Evolutionary conservation across 1,140 invertebrate genomes (phyloP), one percentile per base, ranked within the genome.

Genomic region (Drosophila kanapiae): DNA sequence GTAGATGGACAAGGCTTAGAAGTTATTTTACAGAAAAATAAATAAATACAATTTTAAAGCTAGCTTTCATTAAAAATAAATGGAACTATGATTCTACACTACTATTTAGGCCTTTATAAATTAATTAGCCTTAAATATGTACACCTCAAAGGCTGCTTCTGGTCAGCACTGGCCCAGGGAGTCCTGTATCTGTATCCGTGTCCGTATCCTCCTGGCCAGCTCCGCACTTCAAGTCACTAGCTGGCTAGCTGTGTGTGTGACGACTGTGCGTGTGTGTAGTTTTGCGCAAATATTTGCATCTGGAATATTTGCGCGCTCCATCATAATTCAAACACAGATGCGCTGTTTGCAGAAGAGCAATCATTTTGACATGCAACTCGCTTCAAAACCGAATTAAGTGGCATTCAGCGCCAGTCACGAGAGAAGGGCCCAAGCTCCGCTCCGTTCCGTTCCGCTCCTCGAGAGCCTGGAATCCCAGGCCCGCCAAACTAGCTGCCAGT

Each of bases 281-380:
- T 86, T 91, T 84, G 75, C 53, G 94, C 93, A 94, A 93, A 94
- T 95, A 94, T 95, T 95, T 94, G 94, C 94, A 92, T 93, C 93
- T 94, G 94, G 94, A 94, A 94, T 95, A 95, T 95, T 95, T 95
- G 94, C 94, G 87, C 86, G 87, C 86, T 94, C 94, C 94, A 94
- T 94, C 94, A 95, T 95, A 95, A 95, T 94, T 95, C 94, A 95
- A 94, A 94, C 92, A 94, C 93, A 94, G 88, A 87, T 88, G 88
- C 94, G 94, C 94, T 95, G 94, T 95, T 95, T 95, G 94, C 94
- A 94, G 94, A 94, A 94, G 94, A 94, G 94, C 94, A 94, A 94
- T 94, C 94, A 94, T 95, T 94, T 94, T 94, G 94, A 94, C 94
- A 95, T 94, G 83, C 75, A 91, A 92, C 80, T 87, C 82, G 87